These are phyloP conservation scores for Noctua comes DNA, from an alignment of 2,888 invertebrate genomes.

Conservation along the genomic window DNA sequence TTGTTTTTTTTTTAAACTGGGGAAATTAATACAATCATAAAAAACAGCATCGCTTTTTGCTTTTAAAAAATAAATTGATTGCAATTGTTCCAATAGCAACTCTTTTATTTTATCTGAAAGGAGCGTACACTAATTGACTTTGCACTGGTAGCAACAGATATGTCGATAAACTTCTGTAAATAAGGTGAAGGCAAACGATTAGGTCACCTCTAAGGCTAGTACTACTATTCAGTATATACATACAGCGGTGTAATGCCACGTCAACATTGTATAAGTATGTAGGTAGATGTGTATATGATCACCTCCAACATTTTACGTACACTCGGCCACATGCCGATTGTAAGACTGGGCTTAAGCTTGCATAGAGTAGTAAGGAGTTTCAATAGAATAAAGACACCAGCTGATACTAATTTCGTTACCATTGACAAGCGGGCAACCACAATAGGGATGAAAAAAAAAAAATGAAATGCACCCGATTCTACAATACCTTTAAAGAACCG, in stretches of 20 bases:
- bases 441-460: background rate
- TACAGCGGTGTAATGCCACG: constrained; percentile 62
- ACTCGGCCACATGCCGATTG: background rate
- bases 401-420: background rate
- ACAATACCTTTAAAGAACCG: background rate
- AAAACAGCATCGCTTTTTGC: background rate
- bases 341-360: background rate
- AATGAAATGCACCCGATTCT: background rate
- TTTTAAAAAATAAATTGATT: background rate
- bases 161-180: constrained; percentile 70
- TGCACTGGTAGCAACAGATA: constrained; percentile 40
- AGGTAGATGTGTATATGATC: background rate
- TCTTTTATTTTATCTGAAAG: constrained; percentile 23
- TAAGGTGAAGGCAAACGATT: constrained; percentile 79
- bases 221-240: constrained; percentile 54
- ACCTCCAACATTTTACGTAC: constrained; percentile 1
- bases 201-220: constrained; percentile 77
- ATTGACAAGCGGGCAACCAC: background rate
- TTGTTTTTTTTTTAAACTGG: constrained; percentile 48
- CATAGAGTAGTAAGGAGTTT: background rate
- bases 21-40: constrained; percentile 29
- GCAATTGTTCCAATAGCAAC: background rate
- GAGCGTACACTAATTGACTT: constrained; percentile 25
- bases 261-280: constrained; percentile 50
- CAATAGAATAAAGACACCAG: background rate